Base-by-base conservation (phyloP, 2,888 invertebrate species). In the Rugalucina vietnamica region DNA sequence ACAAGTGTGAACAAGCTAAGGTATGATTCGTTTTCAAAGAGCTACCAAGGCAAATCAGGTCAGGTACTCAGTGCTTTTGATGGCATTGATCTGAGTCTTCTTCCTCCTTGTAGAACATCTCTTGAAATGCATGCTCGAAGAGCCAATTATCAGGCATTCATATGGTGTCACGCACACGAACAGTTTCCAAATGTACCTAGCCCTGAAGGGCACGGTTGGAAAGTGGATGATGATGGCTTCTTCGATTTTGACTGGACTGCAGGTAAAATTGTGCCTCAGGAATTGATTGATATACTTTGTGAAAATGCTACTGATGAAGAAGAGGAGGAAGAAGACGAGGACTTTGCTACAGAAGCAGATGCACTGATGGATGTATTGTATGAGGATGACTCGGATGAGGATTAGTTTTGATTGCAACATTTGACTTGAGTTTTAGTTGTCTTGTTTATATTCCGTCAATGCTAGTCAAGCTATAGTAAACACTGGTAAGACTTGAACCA, bases 101-200 rank as follows among this genome's bases (percentile, higher is more conserved):
- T 83, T 18, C 80, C 82, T 8, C 82, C 83, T 29, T 82, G 83
- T 60, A 65, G 75, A 39, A 43, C 57, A 54, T 74, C 83, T 8
- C 71, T 86, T 4, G 43, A 75, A 37, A 79, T 86, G 83, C 86
- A 86, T 39, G 18, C 72, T 21, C 50, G 32, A 1, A 39, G 80
- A n/a, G 82, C 69, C 18, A 86, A 81, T 36, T 86, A 86, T 32
- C 83, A 86, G 69, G 27, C 81, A n/a, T 78, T 60, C n/a, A 70
- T 86, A 10, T 83, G 86, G 83, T 21, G 29, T n/a, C 60, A 71
- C 21, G 77, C 83, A 29, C 43, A 60, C 14, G 80, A 75, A 57
- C 36, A 54, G 2, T 43, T 36, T 1, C 77, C 77, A n/a, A 34
- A 39, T 34, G 0, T 83, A 8, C 86, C 83, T 24, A 34, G 39